Evolutionary conservation across 1,140 invertebrate species (phyloP).

Genomic region (Caenorhabditis tropicalis): DNA sequence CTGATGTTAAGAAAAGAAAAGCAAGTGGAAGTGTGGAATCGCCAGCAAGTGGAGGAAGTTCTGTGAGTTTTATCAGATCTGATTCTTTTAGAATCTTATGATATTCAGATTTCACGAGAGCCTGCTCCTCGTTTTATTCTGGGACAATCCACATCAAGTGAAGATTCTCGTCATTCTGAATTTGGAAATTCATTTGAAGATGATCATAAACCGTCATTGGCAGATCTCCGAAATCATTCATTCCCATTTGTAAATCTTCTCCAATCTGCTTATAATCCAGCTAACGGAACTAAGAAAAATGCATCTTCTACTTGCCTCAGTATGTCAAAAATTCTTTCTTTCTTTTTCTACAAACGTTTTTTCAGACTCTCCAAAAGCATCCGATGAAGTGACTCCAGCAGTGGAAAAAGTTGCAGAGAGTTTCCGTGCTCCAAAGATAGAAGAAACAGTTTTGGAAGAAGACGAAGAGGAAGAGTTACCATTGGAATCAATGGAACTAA

Average conservation of each 20-base stretch:
- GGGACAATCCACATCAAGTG: constrained; percentile 12
- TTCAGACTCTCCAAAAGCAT: constrained; percentile 17
- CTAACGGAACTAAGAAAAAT: constrained; percentile 30
- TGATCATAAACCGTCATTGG: constrained; percentile 6
- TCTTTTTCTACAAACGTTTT: background rate
- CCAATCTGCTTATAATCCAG: constrained; percentile 26
- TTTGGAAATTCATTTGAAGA: background rate
- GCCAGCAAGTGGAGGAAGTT: background rate
- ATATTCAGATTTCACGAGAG: background rate
- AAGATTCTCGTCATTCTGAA: constrained; percentile 23
- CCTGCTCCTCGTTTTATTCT: constrained; percentile 2
- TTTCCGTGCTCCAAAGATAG: constrained; percentile 9
- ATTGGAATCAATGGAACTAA: constrained; percentile 14
- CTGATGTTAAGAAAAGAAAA: constrained; percentile 25
- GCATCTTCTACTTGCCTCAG: background rate
- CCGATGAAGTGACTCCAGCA: background rate
- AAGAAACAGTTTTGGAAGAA: background rate
- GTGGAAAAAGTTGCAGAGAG: constrained; percentile 14
- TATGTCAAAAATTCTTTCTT: background rate
- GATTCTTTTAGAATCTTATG: background rate
- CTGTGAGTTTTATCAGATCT: background rate
- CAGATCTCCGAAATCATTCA: constrained; percentile 34
- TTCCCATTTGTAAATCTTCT: constrained; percentile 27
- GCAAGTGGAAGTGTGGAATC: constrained; percentile 10
- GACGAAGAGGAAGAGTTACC: constrained; percentile 35